Evolutionary conservation across 2,113 vertebrate genomes (phyloP).

Genomic region (Pseudorectes ferrugineus): DNA sequence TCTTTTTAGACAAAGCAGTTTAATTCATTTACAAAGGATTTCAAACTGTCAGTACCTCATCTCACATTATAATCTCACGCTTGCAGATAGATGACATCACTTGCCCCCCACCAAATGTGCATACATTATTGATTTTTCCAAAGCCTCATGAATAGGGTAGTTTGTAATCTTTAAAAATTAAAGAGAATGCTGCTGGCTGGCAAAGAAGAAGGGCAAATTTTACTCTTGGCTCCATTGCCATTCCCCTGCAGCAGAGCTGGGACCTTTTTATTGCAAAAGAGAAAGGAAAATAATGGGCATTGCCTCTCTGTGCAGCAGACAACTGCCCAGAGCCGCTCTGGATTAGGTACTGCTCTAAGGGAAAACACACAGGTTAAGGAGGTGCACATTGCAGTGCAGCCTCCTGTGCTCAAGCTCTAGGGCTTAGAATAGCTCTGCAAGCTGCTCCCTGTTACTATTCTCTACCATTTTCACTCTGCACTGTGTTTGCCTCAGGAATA

Average conservation of each 20-base stretch:
- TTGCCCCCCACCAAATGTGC: background rate
- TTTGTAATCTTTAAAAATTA: slow-evolving; percentile 6
- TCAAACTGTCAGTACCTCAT: background rate
- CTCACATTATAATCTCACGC: background rate
- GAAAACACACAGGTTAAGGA: background rate
- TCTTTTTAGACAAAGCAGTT: background rate
- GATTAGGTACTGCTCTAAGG: background rate
- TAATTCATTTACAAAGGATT: background rate
- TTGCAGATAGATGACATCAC: background rate
- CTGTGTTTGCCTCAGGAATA: background rate
- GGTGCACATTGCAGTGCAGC: accelerated
- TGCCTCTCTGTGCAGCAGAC: background rate
- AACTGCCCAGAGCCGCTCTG: background rate
- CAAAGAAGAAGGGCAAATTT: background rate
- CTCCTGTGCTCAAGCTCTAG: background rate
- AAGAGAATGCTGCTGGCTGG: background rate
- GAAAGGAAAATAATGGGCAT: background rate
- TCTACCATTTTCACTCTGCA: background rate
- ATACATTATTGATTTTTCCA: background rate
- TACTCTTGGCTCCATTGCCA: background rate
- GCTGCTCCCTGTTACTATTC: no score
- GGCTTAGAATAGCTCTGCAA: background rate
- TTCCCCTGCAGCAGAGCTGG: background rate
- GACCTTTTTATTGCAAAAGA: background rate
- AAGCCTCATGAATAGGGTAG: background rate